These are phyloP conservation scores for Leucosticte australis DNA, from an alignment of 2,113 vertebrate species.

Conservation along the genomic window DNA sequence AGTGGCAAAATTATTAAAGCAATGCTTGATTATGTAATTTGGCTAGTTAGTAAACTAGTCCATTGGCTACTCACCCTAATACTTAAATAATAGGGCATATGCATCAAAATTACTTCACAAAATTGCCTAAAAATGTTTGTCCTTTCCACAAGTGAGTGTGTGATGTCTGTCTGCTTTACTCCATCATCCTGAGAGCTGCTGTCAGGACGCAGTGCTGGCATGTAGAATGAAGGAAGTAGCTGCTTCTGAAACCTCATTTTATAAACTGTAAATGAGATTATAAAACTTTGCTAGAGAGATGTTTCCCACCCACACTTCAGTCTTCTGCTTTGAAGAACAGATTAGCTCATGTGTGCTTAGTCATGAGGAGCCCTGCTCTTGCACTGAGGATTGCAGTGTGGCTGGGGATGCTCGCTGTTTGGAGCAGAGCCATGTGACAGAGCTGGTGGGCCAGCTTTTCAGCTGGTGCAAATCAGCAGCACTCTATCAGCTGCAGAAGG, in stretches of 20 bases:
- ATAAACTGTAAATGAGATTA: background rate
- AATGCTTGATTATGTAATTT: background rate
- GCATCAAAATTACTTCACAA: background rate
- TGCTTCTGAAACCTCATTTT: constrained; percentile 23
- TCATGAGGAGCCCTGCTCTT: background rate
- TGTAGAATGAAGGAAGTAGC: background rate
- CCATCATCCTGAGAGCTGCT: background rate
- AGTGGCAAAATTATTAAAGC: background rate
- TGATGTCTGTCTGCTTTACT: background rate
- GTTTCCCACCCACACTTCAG: background rate
- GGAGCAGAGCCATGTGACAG: background rate
- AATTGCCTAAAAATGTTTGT: background rate
- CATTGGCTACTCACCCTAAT: background rate
- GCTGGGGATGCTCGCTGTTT: background rate
- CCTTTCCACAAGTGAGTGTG: background rate
- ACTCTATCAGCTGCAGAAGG: background rate
- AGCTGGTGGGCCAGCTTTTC: background rate
- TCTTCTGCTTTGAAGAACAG: background rate
- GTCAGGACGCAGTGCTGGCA: background rate
- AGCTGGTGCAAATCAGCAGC: background rate
- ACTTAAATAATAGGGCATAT: background rate
- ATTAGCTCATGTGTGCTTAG: background rate
- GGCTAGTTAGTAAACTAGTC: background rate
- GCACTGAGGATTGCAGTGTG: background rate
- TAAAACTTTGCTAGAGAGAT: background rate